Evolutionary conservation across 2,113 vertebrate species (phyloP).

Genomic region (Copsychus sechellarum): DNA sequence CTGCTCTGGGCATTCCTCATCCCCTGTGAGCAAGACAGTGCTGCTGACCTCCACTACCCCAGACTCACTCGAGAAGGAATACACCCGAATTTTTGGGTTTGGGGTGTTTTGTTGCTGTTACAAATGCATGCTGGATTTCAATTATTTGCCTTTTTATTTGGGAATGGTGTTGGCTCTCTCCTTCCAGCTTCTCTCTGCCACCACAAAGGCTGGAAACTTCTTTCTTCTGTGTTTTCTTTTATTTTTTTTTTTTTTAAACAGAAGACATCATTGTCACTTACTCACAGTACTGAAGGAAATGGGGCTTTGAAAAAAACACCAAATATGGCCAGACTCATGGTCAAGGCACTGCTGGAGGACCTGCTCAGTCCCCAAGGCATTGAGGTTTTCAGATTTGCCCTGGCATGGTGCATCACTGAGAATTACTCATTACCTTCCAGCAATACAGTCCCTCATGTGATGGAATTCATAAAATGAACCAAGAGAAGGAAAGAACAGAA

Average conservation of each 20-base stretch:
- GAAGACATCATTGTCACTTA: neutral
- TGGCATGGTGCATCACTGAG: neutral
- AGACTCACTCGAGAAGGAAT: neutral
- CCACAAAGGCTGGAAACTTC: slow-evolving; percentile 40
- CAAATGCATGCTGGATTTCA: neutral
- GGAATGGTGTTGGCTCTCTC: neutral
- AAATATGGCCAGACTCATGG: neutral
- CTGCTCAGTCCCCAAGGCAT: neutral
- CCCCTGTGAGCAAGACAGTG: neutral
- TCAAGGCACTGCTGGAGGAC: neutral
- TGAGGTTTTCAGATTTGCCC: neutral
- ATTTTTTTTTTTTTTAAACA: neutral
- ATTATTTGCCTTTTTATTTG: neutral
- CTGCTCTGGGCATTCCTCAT: neutral
- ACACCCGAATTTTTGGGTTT: neutral
- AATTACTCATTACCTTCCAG: neutral
- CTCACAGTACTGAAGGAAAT: slow-evolving; percentile 18
- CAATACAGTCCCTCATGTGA: neutral
- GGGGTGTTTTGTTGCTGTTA: neutral
- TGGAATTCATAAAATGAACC: neutral
- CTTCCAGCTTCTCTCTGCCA: slow-evolving; percentile 26
- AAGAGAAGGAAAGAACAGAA: neutral
- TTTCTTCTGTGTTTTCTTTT: neutral
- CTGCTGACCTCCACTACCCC: neutral
- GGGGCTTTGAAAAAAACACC: neutral